Base-by-base conservation (phyloP, 2,797 vertebrate species). In the Sorex maritimensis region DNA sequence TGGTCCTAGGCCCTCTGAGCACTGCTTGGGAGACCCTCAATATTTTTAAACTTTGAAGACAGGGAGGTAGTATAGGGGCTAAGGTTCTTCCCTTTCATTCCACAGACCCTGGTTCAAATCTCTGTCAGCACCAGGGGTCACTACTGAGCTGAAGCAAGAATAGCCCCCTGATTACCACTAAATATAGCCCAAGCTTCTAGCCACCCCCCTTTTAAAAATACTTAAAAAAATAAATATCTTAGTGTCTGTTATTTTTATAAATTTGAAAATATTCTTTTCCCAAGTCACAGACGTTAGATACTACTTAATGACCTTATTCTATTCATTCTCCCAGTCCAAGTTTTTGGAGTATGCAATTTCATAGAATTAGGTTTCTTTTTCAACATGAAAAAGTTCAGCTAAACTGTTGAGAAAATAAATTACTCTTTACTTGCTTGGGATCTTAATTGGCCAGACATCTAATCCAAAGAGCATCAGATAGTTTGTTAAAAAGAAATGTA, bases 331-430 rank as follows among this genome's bases (percentile, higher is more conserved):
- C 4, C 63, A 7, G 21, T 26, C n/a, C 1, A 26, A 52, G 21
- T 67, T 71, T 91, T 69, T 88, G 75, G 12, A 21, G 28, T 49
- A 87, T 7, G 6, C 41, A 69, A 81, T 82, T 90, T 88, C 8
- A 12, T 30, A 28, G 41, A 85, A 4, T 5, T 34, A 80, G 14
- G 17, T 75, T 6, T 93, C 19, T 80, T 41, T 61, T 84, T 92
- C 6, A 81, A 23, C 26, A 44, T 73, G 30, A 58, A 49, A 81
- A 88, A 67, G 11, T 28, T 81, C 17, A 17, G 15, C 21, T 19
- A 21, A 61, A 61, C 21, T 3, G 21, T 61, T 61, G 58, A 61
- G 58, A 12, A 67, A 26, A 67, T 6, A 28, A 65, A 67, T 28
- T 52, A 67, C 26, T 28, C 65, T 67, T 67, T 9, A 28, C 26